These are phyloP conservation scores for Cuculus canorus DNA, from an alignment of 2,797 vertebrate species.

Conservation along the genomic window DNA sequence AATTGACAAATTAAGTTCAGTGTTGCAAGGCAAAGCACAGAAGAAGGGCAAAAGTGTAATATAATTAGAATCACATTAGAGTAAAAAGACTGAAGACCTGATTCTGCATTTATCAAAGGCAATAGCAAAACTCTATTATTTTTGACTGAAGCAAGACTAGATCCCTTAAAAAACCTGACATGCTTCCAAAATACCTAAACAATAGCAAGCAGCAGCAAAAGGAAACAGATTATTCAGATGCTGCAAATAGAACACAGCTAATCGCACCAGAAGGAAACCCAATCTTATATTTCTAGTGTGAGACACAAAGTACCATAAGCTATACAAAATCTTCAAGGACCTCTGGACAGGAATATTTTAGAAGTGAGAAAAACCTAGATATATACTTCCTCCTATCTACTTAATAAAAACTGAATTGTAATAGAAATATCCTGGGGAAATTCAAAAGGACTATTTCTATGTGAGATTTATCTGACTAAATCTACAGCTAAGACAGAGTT, in stretches of 20 bases:
- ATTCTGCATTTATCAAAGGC: conserved; percentile 10
- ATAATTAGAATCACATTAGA: conserved; percentile 46
- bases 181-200: conserved; percentile 24
- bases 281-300: neutral
- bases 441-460: neutral
- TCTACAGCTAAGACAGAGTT: neutral
- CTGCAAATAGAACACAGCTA: neutral
- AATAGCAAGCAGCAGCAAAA: neutral
- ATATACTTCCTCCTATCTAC: neutral
- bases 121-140: conserved; percentile 31
- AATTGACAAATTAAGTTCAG: conserved; percentile 67
- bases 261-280: neutral
- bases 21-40: conserved; percentile 45
- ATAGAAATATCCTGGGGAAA: neutral
- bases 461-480: neutral
- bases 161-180: neutral
- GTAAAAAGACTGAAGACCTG: conserved; percentile 23
- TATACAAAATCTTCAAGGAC: neutral
- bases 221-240: neutral
- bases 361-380: neutral
- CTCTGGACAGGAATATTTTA: neutral
- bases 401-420: neutral
- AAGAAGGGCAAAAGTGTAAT: conserved; percentile 48
- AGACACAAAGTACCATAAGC: neutral
- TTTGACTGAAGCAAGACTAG: neutral